Evolutionary conservation across 2,797 vertebrate species (phyloP).

Genomic region (Kryptopterus vitreolus): DNA sequence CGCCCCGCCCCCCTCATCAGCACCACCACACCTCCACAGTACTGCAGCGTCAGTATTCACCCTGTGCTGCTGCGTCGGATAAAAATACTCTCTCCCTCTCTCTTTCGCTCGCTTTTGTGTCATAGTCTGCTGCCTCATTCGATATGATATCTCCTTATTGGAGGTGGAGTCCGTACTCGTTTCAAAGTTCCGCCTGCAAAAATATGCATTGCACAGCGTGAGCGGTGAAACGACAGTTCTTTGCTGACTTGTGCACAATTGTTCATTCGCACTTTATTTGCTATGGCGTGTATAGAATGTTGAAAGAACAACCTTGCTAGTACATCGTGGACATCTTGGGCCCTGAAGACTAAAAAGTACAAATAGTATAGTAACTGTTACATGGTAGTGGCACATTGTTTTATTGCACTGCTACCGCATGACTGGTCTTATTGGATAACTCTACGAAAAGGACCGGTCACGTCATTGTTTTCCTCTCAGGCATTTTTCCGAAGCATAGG

Average conservation of each 20-base stretch:
- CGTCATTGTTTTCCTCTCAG: background rate
- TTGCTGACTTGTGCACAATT: slow-evolving; percentile 7
- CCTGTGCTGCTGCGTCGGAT: slow-evolving; percentile 29
- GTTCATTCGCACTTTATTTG: background rate
- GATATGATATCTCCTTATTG: background rate
- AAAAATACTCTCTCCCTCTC: slow-evolving; percentile 19
- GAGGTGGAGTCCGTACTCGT: background rate
- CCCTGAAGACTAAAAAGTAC: background rate
- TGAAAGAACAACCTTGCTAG: background rate
- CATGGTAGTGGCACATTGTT: too few species aligned
- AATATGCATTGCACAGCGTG: background rate
- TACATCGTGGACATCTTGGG: background rate
- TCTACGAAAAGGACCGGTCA: too few species aligned
- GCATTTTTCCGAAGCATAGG: too few species aligned
- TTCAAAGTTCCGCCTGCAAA: background rate
- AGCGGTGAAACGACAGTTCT: background rate
- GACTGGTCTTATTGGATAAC: too few species aligned
- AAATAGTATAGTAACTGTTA: too few species aligned
- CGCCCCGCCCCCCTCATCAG: too few species aligned
- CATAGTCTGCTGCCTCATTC: background rate
- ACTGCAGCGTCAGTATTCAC: slow-evolving; percentile 43
- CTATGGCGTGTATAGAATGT: background rate
- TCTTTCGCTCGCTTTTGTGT: background rate
- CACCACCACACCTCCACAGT: background rate
- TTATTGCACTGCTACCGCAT: too few species aligned